Percentiles rank a stretch among this genome's conserved stretches.
Conservation (phyloP, 1,140 invertebrate species). For the Cyrtorhinus lividipennis region DNA sequence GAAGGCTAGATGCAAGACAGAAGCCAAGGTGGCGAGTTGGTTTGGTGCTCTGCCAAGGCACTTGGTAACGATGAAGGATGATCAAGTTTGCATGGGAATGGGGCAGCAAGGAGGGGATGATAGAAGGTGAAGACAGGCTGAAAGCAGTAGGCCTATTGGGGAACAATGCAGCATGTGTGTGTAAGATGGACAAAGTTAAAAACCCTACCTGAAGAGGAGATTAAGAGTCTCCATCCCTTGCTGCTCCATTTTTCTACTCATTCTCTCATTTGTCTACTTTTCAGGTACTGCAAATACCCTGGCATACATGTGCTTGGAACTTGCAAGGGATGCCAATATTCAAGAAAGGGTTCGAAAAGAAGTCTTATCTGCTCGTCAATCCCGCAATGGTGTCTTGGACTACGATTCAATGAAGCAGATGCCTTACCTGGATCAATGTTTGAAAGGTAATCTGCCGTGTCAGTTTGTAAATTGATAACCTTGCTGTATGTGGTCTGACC, state of each 20-base stretch:
- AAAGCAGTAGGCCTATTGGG: too few relatives aligned
- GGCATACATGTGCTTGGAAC: conserved; percentile 30
- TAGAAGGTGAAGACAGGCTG: too few relatives aligned
- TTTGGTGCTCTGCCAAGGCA: too few relatives aligned
- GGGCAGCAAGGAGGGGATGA: too few relatives aligned
- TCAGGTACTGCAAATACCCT: conserved; percentile 39
- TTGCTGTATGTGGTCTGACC: not conserved
- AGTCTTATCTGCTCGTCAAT: conserved; percentile 29
- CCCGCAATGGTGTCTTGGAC: conserved; percentile 30
- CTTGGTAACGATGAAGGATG: too few relatives aligned
- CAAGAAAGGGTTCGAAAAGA: conserved; percentile 42
- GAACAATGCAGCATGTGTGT: too few relatives aligned
- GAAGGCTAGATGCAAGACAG: too few relatives aligned
- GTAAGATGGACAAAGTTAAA: too few relatives aligned
- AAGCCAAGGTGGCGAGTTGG: too few relatives aligned
- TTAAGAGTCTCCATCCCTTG: too few relatives aligned
- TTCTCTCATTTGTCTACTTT: conserved; percentile 38
- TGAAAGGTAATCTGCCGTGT: conserved; percentile 40
- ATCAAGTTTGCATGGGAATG: too few relatives aligned
- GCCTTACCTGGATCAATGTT: conserved; percentile 30
- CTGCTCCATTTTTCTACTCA: conserved; percentile 21
- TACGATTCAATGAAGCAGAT: conserved; percentile 25
- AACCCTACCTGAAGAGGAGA: too few relatives aligned
- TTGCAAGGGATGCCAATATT: conserved; percentile 37
- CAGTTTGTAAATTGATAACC: not conserved